Conservation (phyloP, 2,113 vertebrate species). For the Litocranius walleri region DNA sequence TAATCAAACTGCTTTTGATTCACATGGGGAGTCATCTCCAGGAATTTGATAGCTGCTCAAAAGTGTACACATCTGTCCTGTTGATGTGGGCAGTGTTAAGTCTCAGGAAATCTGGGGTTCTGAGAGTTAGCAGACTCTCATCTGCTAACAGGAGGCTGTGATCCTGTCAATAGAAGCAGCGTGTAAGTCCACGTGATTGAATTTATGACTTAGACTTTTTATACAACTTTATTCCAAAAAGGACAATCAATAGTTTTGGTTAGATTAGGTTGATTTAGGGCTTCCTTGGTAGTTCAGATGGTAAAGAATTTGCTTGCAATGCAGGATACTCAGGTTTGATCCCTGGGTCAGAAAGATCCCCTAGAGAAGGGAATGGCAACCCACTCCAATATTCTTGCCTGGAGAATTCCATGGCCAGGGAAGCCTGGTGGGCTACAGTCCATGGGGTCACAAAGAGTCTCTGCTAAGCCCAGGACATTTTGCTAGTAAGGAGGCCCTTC, state of each 20-base stretch:
- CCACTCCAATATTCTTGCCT: background rate
- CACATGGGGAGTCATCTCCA: background rate
- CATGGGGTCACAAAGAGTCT: background rate
- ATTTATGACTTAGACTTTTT: background rate
- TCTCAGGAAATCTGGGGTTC: background rate
- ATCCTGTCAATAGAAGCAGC: background rate
- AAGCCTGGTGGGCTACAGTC: background rate
- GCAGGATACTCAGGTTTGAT: background rate
- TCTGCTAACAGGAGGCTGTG: background rate
- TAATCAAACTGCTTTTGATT: conserved; percentile 23
- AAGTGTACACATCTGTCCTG: background rate
- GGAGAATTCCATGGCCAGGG: background rate
- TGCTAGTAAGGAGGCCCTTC: background rate
- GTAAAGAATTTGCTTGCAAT: background rate
- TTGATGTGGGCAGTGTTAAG: background rate
- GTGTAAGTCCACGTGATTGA: background rate
- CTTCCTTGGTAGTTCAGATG: background rate
- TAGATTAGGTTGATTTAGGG: background rate
- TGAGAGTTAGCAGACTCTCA: background rate
- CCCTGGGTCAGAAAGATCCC: background rate
- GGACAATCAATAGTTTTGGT: background rate
- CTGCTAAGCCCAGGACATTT: background rate
- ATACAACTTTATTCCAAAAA: background rate
- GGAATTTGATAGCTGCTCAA: background rate
- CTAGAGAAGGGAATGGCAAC: background rate